Evolutionary conservation across 2,888 invertebrate genomes (phyloP), one percentile per base, ranked within the genome.

Genomic region (Epirrhoe tristata): DNA sequence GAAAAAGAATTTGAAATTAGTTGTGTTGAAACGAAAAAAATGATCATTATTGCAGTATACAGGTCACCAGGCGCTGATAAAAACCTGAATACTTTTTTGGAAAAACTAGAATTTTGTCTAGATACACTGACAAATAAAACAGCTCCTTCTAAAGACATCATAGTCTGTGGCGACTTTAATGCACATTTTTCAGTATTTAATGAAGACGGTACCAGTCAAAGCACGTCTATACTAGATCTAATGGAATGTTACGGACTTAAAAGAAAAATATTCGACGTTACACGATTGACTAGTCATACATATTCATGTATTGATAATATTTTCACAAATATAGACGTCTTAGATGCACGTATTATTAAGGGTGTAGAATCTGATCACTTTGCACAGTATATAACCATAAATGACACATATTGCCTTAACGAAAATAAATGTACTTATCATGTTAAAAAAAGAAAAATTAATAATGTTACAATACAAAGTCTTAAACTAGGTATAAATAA

Each of bases 1-100:
- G 56, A 56, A 43, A 56, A 56, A 31, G 56, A 46, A 0, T 56
- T 56, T 46, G 56, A 56, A 46, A n/a, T 56, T 8, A 56, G 56
- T 6, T 46, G 56, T 17, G 46, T 56, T 6, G 56, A 56, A 24
- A 56, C n/a, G 1, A 56, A 56, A n/a, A 12, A 24, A 2, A 5
- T 10, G 4, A 24, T 56, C 6, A n/a, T 56, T 24, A 5, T 56
- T 46, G 46, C n/a, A n/a, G 46, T 56, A 1, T 56, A 56, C n/a
- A 56, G 56, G 24, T 46, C 56, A 0, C 56, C 56, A 0, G 5
- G 56, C 6, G 43, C 10, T n/a, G 46, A 56, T 17, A 3, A 8
- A 36, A 36, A 10, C 3, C 43, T 46, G 5, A 43, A 1, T 12
- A 17, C 6, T 0, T 56, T 56, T n/a, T 6, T 56, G 5, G n/a